Evolutionary conservation across 2,797 vertebrate species (phyloP).

Genomic region (Ciconia nigra): DNA sequence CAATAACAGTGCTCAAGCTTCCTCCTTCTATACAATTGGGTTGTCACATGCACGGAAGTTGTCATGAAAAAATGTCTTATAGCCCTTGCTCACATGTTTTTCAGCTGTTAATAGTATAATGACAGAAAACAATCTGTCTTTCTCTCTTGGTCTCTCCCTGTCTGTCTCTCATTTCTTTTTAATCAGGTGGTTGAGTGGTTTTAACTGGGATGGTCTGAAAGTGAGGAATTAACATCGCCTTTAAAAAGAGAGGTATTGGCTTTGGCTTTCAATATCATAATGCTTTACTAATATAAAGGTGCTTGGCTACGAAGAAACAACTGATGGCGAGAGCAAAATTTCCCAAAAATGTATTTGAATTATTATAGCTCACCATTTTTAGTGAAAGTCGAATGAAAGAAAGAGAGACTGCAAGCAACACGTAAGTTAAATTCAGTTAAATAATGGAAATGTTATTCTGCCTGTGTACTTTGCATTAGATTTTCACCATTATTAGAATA

Average conservation of each 20-base stretch:
- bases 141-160: background rate
- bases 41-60: background rate
- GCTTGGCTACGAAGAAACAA: background rate
- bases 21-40: background rate
- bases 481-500: background rate
- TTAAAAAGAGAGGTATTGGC: slow-evolving; percentile 87
- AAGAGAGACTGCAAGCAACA: background rate
- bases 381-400: background rate
- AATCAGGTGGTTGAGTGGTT: slow-evolving; percentile 90
- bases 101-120: background rate
- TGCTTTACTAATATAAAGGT: background rate
- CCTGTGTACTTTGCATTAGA: background rate
- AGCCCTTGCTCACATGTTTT: background rate
- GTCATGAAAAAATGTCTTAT: background rate
- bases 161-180: slow-evolving; percentile 1
- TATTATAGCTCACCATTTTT: background rate
- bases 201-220: slow-evolving; percentile 92
- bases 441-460: background rate
- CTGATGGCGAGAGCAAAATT: background rate
- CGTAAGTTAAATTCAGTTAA: background rate
- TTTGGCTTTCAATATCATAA: background rate
- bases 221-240: slow-evolving; percentile 82
- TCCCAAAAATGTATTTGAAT: background rate
- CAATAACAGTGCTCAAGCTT: background rate
- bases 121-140: background rate